Evolutionary conservation across 2,113 vertebrate genomes (phyloP).

Genomic region (Corythornis madagascariensis): DNA sequence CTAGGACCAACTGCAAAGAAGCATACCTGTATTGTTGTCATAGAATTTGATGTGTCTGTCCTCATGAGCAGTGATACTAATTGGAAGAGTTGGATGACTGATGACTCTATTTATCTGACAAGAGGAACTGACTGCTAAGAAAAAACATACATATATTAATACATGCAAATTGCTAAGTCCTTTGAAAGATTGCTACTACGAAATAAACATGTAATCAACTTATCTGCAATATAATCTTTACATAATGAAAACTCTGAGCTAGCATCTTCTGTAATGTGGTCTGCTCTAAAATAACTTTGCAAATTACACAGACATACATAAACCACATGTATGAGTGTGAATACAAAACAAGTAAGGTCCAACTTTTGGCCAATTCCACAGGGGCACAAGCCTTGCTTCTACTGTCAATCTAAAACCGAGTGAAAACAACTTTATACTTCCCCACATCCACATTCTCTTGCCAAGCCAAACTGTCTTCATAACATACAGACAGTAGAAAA

Average conservation of each 20-base stretch:
- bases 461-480: neutral
- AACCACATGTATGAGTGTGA: neutral
- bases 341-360: neutral
- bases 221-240: neutral
- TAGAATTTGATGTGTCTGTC: constrained; percentile 98
- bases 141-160: neutral
- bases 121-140: constrained; percentile 74
- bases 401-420: neutral
- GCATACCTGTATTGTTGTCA: constrained; percentile 95
- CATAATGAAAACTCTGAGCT: neutral
- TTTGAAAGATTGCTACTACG: neutral
- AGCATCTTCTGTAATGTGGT: neutral
- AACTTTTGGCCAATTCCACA: neutral
- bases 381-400: neutral
- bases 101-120: constrained; percentile 97
- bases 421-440: neutral
- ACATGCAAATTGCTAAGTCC: neutral
- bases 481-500: neutral
- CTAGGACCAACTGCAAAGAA: neutral
- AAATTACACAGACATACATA: neutral
- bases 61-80: constrained; percentile 97
- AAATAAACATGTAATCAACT: neutral
- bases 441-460: neutral
- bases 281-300: neutral
- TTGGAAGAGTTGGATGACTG: constrained; percentile 97